These are phyloP conservation scores for Antennarius striatus DNA, from an alignment of 2,113 vertebrate genomes.

Conservation along the genomic window DNA sequence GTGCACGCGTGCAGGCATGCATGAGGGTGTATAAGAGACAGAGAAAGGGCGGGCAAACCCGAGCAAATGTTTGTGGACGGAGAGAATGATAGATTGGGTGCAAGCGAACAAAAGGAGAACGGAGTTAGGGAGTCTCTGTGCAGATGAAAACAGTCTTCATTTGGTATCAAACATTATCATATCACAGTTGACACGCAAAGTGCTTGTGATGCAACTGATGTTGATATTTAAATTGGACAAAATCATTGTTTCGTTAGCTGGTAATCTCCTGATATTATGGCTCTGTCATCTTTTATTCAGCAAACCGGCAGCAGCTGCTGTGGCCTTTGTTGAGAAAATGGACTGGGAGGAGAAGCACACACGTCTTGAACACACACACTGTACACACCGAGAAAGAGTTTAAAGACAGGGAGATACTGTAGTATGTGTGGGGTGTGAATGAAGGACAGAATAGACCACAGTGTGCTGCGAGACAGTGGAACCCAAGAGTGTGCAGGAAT, in stretches of 20 bases:
- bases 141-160: constrained; percentile 55
- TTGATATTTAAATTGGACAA: constrained; percentile 61
- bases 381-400: constrained; percentile 20
- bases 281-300: constrained; percentile 75
- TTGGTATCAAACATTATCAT: constrained; percentile 49
- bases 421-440: background rate
- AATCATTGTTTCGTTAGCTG: constrained; percentile 64
- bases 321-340: constrained; percentile 69
- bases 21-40: background rate
- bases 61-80: constrained; percentile 30
- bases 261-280: constrained; percentile 65
- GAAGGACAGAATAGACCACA: constrained; percentile 11
- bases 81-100: constrained; percentile 15
- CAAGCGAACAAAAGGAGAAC: constrained; percentile 38
- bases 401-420: constrained; percentile 25
- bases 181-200: constrained; percentile 52
- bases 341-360: constrained; percentile 31
- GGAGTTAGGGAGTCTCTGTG: constrained; percentile 44
- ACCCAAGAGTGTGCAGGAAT: constrained; percentile 1
- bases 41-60: constrained; percentile 1
- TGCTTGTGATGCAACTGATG: constrained; percentile 55
- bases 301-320: constrained; percentile 66
- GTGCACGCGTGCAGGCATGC: constrained; percentile 6
- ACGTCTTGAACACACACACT: constrained; percentile 4
- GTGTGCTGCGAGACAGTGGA: constrained; percentile 13